A percentile compares a stretch with the other conserved stretches of the same genome.
Conservation (phyloP, 2,797 vertebrate species). For the Peromyscus nudipes region DNA sequence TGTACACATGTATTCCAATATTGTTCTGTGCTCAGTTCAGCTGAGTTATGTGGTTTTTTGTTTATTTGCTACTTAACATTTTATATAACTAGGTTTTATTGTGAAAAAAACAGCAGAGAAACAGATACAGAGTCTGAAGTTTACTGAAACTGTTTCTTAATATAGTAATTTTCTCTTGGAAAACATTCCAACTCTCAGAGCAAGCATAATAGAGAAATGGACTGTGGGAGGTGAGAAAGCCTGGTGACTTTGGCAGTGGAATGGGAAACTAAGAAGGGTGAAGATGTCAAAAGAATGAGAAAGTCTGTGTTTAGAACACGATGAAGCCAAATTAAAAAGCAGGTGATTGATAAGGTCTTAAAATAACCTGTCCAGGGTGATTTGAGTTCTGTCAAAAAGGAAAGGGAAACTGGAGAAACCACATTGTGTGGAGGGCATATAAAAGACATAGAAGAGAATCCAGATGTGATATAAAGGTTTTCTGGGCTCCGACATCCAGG, state of each 20-base stretch:
- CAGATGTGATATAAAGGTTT: fast-evolving
- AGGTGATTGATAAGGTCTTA: neutral
- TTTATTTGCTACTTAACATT: neutral
- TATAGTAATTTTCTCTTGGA: neutral
- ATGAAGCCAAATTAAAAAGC: neutral
- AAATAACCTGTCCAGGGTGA: neutral
- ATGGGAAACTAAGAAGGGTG: neutral
- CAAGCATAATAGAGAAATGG: neutral
- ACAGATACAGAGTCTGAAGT: neutral
- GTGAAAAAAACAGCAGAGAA: neutral
- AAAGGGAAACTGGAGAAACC: neutral
- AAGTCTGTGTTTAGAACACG: neutral
- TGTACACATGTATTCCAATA: fast-evolving
- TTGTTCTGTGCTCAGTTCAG: neutral
- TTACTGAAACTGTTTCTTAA: constrained; percentile 3
- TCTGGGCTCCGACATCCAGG: fast-evolving
- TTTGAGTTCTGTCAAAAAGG: neutral
- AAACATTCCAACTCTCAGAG: constrained; percentile 22
- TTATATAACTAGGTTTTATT: neutral
- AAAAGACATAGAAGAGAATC: neutral
- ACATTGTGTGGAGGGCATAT: neutral
- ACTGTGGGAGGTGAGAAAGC: neutral
- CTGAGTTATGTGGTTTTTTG: neutral
- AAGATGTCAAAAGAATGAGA: neutral
- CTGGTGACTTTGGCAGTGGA: neutral